phyloP scores from a whole-genome alignment of 2,888 invertebrate species.

The Molorchus minor region DNA sequence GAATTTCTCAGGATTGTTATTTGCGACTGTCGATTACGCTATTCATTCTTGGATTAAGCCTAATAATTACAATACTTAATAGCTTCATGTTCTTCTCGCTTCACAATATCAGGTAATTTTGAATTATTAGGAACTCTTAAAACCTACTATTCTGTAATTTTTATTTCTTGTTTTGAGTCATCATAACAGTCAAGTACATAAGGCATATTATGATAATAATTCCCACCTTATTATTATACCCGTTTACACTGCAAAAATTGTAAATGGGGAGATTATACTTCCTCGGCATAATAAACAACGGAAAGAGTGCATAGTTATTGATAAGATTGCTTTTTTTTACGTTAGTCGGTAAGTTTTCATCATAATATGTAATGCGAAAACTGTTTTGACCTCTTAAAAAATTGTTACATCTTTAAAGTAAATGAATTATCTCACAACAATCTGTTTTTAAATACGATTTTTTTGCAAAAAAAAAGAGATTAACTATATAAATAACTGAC shows the following conservation, averaged over 20 bases:
- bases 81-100: constrained; percentile 4
- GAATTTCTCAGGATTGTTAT: constrained; percentile 9
- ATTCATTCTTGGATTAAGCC: constrained; percentile 12
- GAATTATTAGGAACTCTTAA: constrained; percentile 1
- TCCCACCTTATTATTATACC: too few species aligned
- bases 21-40: constrained; percentile 1
- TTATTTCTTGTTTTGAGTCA: background rate
- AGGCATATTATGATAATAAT: background rate
- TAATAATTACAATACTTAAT: constrained; percentile 19
- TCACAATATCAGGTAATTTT: constrained; percentile 1
- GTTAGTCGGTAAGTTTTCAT: too few species aligned
- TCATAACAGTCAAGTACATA: constrained; percentile 11
- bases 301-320: constrained; percentile 5
- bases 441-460: too few species aligned
- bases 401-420: too few species aligned
- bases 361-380: too few species aligned
- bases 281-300: constrained; percentile 13
- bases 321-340: too few species aligned
- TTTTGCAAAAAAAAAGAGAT: too few species aligned
- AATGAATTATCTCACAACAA: too few species aligned
- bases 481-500: too few species aligned
- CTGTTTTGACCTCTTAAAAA: too few species aligned
- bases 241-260: too few species aligned
- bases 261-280: too few species aligned
- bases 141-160: constrained; percentile 8